Percentiles rank a stretch among this genome's conserved stretches.
These are phyloP conservation scores for Fragum sueziense DNA, from an alignment of 2,888 invertebrate species.

Conservation along the genomic window DNA sequence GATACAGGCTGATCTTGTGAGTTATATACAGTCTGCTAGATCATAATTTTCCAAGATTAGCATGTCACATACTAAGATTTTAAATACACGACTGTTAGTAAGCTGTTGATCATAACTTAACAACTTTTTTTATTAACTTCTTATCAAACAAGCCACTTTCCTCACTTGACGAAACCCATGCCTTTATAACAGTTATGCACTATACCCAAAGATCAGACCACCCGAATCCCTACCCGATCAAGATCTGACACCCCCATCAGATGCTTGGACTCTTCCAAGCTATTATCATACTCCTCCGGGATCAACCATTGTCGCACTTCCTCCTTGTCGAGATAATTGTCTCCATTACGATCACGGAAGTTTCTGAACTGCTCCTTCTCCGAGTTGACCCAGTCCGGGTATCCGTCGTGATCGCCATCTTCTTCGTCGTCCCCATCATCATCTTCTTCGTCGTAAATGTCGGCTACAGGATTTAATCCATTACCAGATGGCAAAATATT, in stretches of 20 bases:
- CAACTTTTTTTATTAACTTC: too few relatives aligned
- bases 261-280: conserved; percentile 96
- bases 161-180: too few relatives aligned
- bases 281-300: conserved; percentile 97
- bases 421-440: conserved; percentile 70
- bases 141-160: too few relatives aligned
- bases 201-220: too few relatives aligned
- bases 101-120: too few relatives aligned
- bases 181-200: too few relatives aligned
- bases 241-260: conserved; percentile 95
- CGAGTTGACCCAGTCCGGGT: conserved; percentile 97
- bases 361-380: conserved; percentile 94
- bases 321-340: conserved; percentile 92
- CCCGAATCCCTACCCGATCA: conserved; percentile 86
- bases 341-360: conserved; percentile 90
- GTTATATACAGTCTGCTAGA: too few relatives aligned
- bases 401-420: conserved; percentile 82
- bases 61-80: too few relatives aligned
- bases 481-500: too few relatives aligned
- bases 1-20: too few relatives aligned
- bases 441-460: conserved; percentile 71
- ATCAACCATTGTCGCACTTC: conserved; percentile 94
- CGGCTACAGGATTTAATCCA: conserved; percentile 77
- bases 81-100: too few relatives aligned
- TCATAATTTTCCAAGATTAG: too few relatives aligned